These are phyloP conservation scores for Heliconius ethilla DNA, from an alignment of 2,888 invertebrate genomes.

Conservation along the genomic window DNA sequence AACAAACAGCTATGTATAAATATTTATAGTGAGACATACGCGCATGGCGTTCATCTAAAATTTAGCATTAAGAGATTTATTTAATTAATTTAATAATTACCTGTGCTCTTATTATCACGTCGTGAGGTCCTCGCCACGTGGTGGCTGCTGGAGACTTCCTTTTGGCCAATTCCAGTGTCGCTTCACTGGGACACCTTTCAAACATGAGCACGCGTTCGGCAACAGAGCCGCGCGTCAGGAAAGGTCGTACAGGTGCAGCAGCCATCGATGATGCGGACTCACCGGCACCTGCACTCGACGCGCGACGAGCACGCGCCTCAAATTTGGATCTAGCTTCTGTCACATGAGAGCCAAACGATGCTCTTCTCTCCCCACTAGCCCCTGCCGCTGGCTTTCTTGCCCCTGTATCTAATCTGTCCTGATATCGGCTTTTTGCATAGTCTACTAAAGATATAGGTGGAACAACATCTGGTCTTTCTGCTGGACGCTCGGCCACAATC, in stretches of 20 bases:
- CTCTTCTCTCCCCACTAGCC: conserved; percentile 71
- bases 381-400: conserved; percentile 74
- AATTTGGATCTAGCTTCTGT: conserved; percentile 79
- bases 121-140: conserved; percentile 81
- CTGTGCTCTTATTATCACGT: conserved; percentile 81
- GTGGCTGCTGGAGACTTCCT: conserved; percentile 81
- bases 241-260: conserved; percentile 87
- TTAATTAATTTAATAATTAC: conserved; percentile 51
- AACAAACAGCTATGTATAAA: conserved; percentile 36
- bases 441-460: conserved; percentile 83
- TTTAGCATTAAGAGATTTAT: conserved; percentile 23
- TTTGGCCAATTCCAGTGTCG: conserved; percentile 85
- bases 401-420: conserved; percentile 80
- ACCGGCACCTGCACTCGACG: conserved; percentile 72
- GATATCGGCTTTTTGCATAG: conserved; percentile 85
- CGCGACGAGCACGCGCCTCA: conserved; percentile 76
- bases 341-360: conserved; percentile 76
- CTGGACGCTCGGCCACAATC: conserved; percentile 73
- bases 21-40: conserved; percentile 35
- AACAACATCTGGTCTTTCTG: conserved; percentile 76
- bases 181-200: conserved; percentile 93
- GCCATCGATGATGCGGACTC: conserved; percentile 66
- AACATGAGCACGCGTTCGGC: conserved; percentile 95
- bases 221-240: conserved; percentile 93
- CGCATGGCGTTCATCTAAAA: conserved; percentile 21